These are phyloP conservation scores for Lordiphosa fenestrarum DNA, from an alignment of 2,888 invertebrate species.

Conservation along the genomic window DNA sequence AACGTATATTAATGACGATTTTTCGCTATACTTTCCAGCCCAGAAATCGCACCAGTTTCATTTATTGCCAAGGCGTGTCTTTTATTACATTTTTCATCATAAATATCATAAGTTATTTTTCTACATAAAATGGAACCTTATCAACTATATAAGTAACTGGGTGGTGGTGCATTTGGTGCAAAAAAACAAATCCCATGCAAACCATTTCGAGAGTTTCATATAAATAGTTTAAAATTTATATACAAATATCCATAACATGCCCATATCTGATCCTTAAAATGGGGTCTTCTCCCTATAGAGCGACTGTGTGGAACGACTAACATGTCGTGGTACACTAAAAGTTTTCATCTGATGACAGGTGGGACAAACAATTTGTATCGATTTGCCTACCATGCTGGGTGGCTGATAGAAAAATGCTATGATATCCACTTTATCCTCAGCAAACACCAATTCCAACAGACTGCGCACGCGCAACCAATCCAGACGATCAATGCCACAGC, in stretches of 20 bases:
- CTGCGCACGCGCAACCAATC: constrained; percentile 82
- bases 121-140: constrained; percentile 27
- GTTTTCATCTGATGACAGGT: constrained; percentile 62
- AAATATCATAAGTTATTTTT: constrained; percentile 27
- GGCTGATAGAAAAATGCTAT: constrained; percentile 81
- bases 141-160: constrained; percentile 39
- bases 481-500: constrained; percentile 85
- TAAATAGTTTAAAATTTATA: constrained; percentile 20
- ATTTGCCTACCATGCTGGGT: constrained; percentile 53
- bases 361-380: constrained; percentile 54
- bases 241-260: constrained; percentile 12
- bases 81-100: constrained; percentile 45
- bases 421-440: constrained; percentile 80
- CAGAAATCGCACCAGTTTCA: no score
- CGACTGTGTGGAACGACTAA: constrained; percentile 54
- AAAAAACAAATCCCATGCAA: constrained; percentile 44
- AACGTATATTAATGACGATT: no score
- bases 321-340: constrained; percentile 58
- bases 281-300: constrained; percentile 66
- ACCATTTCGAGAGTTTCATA: constrained; percentile 40
- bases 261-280: constrained; percentile 26
- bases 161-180: constrained; percentile 52
- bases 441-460: constrained; percentile 82
- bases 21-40: no score
- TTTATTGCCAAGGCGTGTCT: constrained; percentile 11